phyloP scores from a whole-genome alignment of 2,888 invertebrate species.

The Drosophila seclusa region DNA sequence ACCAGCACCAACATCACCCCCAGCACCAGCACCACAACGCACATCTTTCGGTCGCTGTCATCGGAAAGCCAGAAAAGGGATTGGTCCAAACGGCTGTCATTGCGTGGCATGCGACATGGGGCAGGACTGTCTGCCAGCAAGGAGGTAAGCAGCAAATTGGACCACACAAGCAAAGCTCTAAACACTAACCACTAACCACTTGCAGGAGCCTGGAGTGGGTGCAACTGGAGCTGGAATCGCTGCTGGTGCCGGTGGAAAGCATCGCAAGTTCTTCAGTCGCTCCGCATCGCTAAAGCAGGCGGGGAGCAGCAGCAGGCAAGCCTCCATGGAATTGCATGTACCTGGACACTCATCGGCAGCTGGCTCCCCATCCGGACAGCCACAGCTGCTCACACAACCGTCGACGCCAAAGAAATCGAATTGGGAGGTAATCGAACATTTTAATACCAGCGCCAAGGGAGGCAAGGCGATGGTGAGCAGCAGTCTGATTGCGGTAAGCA shows the following conservation, averaged over 20 bases:
- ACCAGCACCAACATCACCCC: background rate
- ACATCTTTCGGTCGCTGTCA: slow-evolving; percentile 88
- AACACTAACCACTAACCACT: slow-evolving; percentile 6
- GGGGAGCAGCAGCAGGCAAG: slow-evolving; percentile 77
- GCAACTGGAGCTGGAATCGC: background rate
- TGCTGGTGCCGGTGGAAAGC: slow-evolving; percentile 48
- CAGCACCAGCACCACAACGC: slow-evolving; percentile 40
- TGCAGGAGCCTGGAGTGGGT: slow-evolving; percentile 26
- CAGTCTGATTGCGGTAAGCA: slow-evolving; percentile 88
- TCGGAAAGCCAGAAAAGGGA: slow-evolving; percentile 89
- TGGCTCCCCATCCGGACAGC: slow-evolving; percentile 47
- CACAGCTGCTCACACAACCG: slow-evolving; percentile 86
- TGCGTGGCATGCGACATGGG: slow-evolving; percentile 88
- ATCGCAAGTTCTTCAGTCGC: slow-evolving; percentile 85
- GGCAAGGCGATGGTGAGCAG: slow-evolving; percentile 88
- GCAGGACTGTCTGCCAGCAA: slow-evolving; percentile 85
- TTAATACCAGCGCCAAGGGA: slow-evolving; percentile 88
- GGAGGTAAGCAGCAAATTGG: slow-evolving; percentile 74
- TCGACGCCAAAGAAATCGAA: slow-evolving; percentile 92
- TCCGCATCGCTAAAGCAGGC: slow-evolving; percentile 87
- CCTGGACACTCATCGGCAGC: slow-evolving; percentile 66
- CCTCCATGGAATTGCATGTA: slow-evolving; percentile 83
- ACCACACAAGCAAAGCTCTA: slow-evolving; percentile 2
- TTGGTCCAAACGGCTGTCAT: slow-evolving; percentile 91
- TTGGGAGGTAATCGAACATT: slow-evolving; percentile 96